Base-by-base conservation (phyloP, 2,888 invertebrate species). In the Oligia strigilis region DNA sequence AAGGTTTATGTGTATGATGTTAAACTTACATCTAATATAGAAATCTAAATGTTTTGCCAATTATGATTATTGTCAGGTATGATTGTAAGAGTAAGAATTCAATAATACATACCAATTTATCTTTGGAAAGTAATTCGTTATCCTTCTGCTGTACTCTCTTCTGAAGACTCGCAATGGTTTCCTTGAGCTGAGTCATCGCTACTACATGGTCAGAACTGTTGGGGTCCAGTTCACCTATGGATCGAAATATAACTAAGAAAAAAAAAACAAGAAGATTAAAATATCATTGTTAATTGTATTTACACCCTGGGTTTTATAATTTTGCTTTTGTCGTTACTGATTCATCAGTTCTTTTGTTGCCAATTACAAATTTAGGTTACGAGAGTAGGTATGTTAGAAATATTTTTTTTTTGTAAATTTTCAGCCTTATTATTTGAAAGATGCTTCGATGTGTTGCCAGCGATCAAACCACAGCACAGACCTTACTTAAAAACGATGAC, bases 141-240 rank as follows among this genome's bases (percentile, higher is more conserved):
- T 99, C 99, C 94, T 99, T 99, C 90, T 98, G 97, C 75, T 97
- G 97, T 62, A 99, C 97, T 92, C 98, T 99, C 94, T 99, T 99
- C 94, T 99, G 99, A 65, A 99, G 97, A 91, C 98, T 98, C 70
- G 99, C 99, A 90, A 99, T 99, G 92, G 99, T 98, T 94, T 99
- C 99, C 93, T 99, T 99, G 19, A 99, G 97, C 93, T 99, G 99
- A 0, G 99, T 99, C 97, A 99, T 98, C 0, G 99, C 99, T 23
- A 99, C 99, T 71, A 99, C 98, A 93, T 99, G 99, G 94, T 99
- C 99, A 0, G 99, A 98, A 92, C 98, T 98, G 93, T 98, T 98
- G 0, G 98, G 98, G 94, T 99, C 99, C 86, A 98, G 94, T 93
- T 98, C 97, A 88, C 97, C 95, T 97, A 92, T 77, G 86, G 90